phyloP scores from a whole-genome alignment of 2,113 vertebrate species.

The Triplophysa dalaica region DNA sequence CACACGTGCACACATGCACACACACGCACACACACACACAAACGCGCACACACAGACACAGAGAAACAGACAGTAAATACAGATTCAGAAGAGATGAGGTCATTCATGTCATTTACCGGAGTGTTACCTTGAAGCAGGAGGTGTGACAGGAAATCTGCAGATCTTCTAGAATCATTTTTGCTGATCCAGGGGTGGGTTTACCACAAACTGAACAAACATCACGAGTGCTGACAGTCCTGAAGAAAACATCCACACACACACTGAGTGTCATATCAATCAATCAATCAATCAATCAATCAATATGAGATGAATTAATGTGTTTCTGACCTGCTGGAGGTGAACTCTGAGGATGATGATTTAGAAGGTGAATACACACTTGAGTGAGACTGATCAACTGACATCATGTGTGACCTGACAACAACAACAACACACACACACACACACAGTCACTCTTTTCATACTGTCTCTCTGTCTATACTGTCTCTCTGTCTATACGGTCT shows the following conservation, averaged over 20 bases:
- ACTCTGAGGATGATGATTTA: not conserved
- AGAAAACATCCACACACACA: not conserved
- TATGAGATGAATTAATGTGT: not conserved
- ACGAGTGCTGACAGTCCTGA: conserved; percentile 73
- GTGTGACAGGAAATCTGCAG: conserved; percentile 82
- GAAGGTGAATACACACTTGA: not conserved
- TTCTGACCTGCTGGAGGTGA: conserved; percentile 29
- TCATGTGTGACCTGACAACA: not conserved
- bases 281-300: no score
- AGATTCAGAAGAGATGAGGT: not conserved
- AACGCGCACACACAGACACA: not conserved
- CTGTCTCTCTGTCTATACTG: not conserved
- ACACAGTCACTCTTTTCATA: not conserved
- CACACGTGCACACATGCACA: not conserved
- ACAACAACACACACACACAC: not conserved
- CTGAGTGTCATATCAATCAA: no score
- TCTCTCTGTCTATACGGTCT: no score
- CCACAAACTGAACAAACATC: conserved; percentile 83
- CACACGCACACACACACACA: not conserved
- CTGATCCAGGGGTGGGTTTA: conserved; percentile 74
- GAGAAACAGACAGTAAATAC: not conserved
- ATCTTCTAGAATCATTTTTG: conserved; percentile 83
- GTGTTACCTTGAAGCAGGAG: conserved; percentile 83
- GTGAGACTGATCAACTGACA: not conserved
- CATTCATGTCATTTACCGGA: not conserved